These are phyloP conservation scores for Mesembrinibis cayennensis DNA, from an alignment of 2,113 vertebrate genomes.

Conservation along the genomic window DNA sequence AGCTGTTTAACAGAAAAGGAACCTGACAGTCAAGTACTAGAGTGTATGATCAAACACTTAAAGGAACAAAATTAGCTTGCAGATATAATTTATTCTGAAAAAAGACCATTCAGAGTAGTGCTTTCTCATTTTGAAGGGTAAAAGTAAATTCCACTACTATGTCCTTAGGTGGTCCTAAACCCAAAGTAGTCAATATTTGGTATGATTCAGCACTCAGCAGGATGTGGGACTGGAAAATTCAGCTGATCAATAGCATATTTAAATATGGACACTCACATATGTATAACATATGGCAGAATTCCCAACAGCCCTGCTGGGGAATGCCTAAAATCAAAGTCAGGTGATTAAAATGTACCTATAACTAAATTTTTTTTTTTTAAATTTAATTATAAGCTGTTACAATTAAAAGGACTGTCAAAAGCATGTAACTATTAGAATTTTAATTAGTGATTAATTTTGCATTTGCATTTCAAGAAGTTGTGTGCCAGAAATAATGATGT, in stretches of 20 bases:
- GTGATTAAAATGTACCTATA: background rate
- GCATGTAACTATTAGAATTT: background rate
- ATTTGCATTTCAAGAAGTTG: conserved; percentile 23
- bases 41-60: background rate
- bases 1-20: background rate
- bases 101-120: background rate
- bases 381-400: conserved; percentile 2
- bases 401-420: background rate
- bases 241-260: conserved; percentile 6
- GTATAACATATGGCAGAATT: conserved; percentile 3
- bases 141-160: background rate
- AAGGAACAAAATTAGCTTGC: background rate
- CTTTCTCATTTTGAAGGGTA: background rate
- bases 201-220: conserved; percentile 27
- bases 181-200: background rate
- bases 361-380: background rate
- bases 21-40: background rate
- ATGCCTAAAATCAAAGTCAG: conserved; percentile 4
- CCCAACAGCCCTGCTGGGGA: background rate
- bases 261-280: background rate
- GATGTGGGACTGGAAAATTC: background rate
- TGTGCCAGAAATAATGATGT: background rate
- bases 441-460: conserved; percentile 29
- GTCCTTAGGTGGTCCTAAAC: background rate
- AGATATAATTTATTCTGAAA: background rate